These are phyloP conservation scores for Nylanderia fulva DNA, from an alignment of 1,140 invertebrate genomes.

Conservation along the genomic window DNA sequence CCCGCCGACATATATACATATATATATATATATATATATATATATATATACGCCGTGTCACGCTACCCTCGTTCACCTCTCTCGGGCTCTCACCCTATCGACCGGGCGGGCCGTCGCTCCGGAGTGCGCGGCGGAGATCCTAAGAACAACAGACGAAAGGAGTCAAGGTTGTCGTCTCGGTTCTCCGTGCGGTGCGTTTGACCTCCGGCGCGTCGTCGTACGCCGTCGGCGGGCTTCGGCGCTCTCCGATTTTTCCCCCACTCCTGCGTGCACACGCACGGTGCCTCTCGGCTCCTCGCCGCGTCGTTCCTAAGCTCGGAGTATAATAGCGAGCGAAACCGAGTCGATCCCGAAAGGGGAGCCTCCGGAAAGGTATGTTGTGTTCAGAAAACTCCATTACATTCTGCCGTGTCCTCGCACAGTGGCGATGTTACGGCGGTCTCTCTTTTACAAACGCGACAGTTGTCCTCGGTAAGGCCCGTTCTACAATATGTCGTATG, in stretches of 20 bases:
- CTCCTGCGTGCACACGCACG: not conserved
- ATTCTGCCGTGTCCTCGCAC: not conserved
- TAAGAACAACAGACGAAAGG: conserved; percentile 72
- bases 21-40: no score
- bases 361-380: conserved; percentile 1
- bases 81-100: conserved; percentile 29
- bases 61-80: conserved; percentile 41
- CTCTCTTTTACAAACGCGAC: not conserved
- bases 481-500: no score
- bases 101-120: conserved; percentile 16
- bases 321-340: conserved; percentile 42
- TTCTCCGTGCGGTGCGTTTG: conserved; percentile 56
- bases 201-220: conserved; percentile 50
- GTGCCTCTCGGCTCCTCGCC: conserved; percentile 9
- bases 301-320: conserved; percentile 18
- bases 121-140: conserved; percentile 33
- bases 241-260: conserved; percentile 25
- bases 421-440: not conserved
- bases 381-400: conserved; percentile 17
- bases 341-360: conserved; percentile 47
- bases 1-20: not conserved
- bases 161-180: conserved; percentile 71
- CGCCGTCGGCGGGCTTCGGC: conserved; percentile 41
- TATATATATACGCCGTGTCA: conserved; percentile 19
- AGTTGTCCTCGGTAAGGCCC: not conserved